Conservation (phyloP, 2,888 invertebrate species). For the Drosophila vallismaia region DNA sequence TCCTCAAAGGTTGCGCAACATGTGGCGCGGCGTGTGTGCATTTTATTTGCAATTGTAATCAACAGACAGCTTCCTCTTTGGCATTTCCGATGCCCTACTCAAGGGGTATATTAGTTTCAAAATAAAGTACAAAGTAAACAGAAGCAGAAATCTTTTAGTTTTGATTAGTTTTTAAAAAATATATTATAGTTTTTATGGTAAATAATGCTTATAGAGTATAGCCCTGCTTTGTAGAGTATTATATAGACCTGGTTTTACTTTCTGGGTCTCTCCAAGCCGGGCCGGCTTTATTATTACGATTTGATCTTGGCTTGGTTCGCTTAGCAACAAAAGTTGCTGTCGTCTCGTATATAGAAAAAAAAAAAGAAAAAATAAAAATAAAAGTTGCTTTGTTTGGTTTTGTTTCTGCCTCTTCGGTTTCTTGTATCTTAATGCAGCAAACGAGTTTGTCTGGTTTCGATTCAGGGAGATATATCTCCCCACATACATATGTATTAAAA, state of each 20-base stretch:
- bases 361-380: constrained; percentile 31
- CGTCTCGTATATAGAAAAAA: constrained; percentile 22
- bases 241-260: constrained; percentile 8
- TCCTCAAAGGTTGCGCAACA: constrained; percentile 65
- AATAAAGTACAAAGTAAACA: too few species aligned
- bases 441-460: constrained; percentile 66
- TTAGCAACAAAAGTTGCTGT: constrained; percentile 65
- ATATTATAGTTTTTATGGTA: background rate
- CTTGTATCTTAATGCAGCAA: constrained; percentile 49
- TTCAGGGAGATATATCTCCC: constrained; percentile 7
- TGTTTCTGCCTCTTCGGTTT: constrained; percentile 36
- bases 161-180: too few species aligned
- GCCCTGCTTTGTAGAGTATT: background rate
- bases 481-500: background rate
- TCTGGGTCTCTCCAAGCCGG: constrained; percentile 2
- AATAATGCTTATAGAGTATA: too few species aligned
- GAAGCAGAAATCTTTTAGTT: too few species aligned
- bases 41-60: constrained; percentile 75
- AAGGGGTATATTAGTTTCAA: background rate
- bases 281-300: constrained; percentile 42
- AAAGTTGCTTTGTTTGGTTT: constrained; percentile 44
- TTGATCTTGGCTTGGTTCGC: constrained; percentile 64
- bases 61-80: constrained; percentile 55
- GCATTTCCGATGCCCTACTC: constrained; percentile 30
- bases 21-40: constrained; percentile 49